Evolutionary conservation across 92 coral and sea anemone species (phyloP).

Genomic region (Phenganax subtilis): DNA sequence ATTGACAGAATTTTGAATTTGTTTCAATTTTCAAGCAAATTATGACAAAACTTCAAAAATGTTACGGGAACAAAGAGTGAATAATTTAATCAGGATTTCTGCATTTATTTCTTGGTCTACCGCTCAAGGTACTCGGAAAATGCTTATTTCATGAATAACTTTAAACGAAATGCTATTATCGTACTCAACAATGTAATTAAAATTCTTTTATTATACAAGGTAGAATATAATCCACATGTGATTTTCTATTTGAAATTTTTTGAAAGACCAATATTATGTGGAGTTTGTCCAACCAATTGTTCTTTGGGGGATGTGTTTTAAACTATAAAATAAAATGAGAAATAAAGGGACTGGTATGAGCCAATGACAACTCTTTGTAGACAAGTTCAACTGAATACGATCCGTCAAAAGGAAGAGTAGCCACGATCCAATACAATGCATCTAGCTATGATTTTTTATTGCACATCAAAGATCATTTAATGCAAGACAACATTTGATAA

Average conservation of each 20-base stretch:
- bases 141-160: background rate
- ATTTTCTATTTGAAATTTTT: background rate
- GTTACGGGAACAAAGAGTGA: background rate
- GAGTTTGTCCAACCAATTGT: no score
- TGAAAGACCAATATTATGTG: no score
- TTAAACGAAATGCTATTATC: background rate
- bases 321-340: no score
- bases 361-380: no score
- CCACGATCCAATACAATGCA: no score
- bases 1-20: background rate
- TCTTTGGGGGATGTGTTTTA: no score
- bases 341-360: no score
- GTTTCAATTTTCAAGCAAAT: background rate
- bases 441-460: no score
- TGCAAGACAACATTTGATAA: no score
- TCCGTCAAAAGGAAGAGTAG: no score
- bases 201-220: background rate
- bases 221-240: background rate
- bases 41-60: background rate
- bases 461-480: no score
- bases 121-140: constrained; percentile 2
- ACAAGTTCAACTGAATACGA: no score
- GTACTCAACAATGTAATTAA: background rate
- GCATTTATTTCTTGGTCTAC: constrained; percentile 13
- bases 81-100: background rate